Base-by-base conservation (phyloP, 2,888 invertebrate genomes). In the Biston stratarius region DNA sequence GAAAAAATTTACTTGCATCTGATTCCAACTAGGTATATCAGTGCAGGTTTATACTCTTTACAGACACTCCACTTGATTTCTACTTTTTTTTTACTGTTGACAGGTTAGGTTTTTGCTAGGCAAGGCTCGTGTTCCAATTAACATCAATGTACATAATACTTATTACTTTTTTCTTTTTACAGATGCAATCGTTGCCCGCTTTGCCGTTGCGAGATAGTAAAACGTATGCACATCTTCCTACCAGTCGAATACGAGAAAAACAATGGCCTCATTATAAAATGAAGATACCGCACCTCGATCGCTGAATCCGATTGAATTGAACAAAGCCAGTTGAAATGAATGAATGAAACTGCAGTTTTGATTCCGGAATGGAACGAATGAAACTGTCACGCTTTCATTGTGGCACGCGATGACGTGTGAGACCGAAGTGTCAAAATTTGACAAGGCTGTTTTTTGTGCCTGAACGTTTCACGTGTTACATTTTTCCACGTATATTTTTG, bases 161-260 rank as follows among this genome's bases (percentile, higher is more conserved):
- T 1, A 63, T 33, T 10, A 14, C 9, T 0, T 34, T 15, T 51
- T 63, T 24, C 36, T 63, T 64, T 47, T 74, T 72, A 71, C 92
- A 95, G 96, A 80, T 96, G 97, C 83, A 95, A 95, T 68, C 94
- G 95, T 67, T 97, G 97, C 84, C 97, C 97, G 0, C 89, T 97
- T 40, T 97, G 97, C 83, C 95, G 97, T 24, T 94, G 96, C 6
- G 95, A 95, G 80, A 96, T 97, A 71, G 94, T 95, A 58, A 95
- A 96, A 75, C 94, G 95, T 38, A 96, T 96, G 89, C 96, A 95
- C 81, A 95, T 97, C 73, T 97, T 95, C 86, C 92, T 96, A 40
- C 96, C 96, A 9, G 94, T 95, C 65, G 96, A 96, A 76, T 94
- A 87, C 80, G 87, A 91, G 72, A 88, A 81, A 65, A 82, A 76